Evolutionary conservation across 2,113 vertebrate species (phyloP), one percentile per base, ranked within the genome.

Genomic region (Pterocles gutturalis): DNA sequence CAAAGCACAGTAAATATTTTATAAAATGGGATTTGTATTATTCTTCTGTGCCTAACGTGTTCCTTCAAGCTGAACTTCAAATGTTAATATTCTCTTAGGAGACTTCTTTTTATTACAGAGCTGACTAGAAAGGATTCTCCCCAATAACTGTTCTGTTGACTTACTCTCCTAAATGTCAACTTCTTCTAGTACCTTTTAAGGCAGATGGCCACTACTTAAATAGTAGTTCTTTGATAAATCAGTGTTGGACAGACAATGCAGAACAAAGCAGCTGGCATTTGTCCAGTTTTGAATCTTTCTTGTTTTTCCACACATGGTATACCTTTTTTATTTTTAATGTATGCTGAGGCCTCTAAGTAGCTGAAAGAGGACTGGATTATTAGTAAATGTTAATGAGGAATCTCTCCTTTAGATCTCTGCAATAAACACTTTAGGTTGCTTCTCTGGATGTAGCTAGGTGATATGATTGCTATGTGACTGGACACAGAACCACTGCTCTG

Each of bases 1-100:
- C 43, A 55, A 49, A 88, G 46, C 29, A 67, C n/a, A 65, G 64
- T 81, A 88, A 90, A 94, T 92, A 71, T 86, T 95, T 89, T 81
- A 78, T 60, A 71, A 92, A 90, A 60, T 19, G 57, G 34, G 49
- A 58, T 57, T 96, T 96, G 83, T 94, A 86, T 90, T 93, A 84
- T 26, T 71, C 36, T 91, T 29, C 86, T 73, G 9, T 84, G 73
- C 33, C 70, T 57, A 7, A 77, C 86, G 36, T 38, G 9, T 83
- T 82, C 55, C 76, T 93, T 89, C 54, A 96, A 95, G 70, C 86
- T 90, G 80, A 87, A 90, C 71, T 94, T 90, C 90, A 97, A 96
- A 96, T 94, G 75, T 90, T 90, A 89, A 76, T 82, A 69, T 64
- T 89, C 48, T 93, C 95, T 54, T 70, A 41, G 51, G 87, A 90